Evolutionary conservation across 2,797 vertebrate species (phyloP).

Genomic region (Cyprinodon diabolis): DNA sequence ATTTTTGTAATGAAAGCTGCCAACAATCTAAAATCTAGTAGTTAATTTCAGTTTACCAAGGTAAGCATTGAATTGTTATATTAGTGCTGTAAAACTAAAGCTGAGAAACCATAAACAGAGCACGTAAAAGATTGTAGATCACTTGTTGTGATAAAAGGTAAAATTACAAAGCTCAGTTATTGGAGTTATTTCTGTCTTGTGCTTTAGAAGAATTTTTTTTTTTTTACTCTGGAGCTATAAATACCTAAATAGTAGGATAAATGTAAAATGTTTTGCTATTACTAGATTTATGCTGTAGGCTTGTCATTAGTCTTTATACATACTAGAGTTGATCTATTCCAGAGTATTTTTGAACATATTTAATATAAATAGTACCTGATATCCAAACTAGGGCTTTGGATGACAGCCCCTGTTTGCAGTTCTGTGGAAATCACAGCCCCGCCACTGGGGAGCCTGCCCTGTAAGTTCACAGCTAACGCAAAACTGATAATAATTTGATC

Average conservation of each 20-base stretch:
- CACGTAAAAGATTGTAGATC: constrained; percentile 21
- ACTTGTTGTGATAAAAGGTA: constrained; percentile 19
- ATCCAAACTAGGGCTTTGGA: too few species aligned
- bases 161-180: constrained; percentile 16
- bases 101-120: constrained; percentile 12
- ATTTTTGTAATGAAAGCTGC: constrained; percentile 14
- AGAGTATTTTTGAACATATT: neutral
- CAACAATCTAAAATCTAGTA: neutral
- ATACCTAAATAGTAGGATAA: constrained; percentile 10
- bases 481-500: neutral
- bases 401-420: neutral
- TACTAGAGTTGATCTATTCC: neutral
- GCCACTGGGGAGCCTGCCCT: neutral
- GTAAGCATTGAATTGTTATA: constrained; percentile 19
- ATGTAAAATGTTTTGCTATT: neutral
- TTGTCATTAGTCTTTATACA: neutral
- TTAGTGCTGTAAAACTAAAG: constrained; percentile 17
- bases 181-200: constrained; percentile 10
- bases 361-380: neutral
- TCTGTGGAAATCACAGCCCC: constrained; percentile 1
- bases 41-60: neutral
- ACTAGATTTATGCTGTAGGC: neutral
- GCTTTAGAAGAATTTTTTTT: constrained; percentile 7
- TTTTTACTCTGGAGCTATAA: constrained; percentile 4
- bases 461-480: neutral